phyloP scores from a whole-genome alignment of 2,113 vertebrate genomes.

The Hemichromis elongatus region DNA sequence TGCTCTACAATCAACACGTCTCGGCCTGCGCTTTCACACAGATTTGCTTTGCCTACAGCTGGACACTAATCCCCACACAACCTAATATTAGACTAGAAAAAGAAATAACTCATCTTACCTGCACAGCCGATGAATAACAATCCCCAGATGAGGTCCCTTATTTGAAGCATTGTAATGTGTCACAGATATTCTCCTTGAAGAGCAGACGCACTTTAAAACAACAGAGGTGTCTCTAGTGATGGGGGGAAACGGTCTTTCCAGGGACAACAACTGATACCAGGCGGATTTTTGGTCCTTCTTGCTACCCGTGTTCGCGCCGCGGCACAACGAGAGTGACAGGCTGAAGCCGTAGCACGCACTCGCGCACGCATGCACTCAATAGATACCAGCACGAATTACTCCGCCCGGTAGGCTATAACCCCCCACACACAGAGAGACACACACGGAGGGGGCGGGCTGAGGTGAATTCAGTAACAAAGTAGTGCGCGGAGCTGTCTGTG shows the following conservation, averaged over 20 bases:
- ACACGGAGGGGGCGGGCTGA: conserved; percentile 43
- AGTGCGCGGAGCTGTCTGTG: conserved; percentile 58
- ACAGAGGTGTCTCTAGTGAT: conserved; percentile 18
- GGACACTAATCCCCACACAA: background rate
- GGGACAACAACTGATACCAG: conserved; percentile 41
- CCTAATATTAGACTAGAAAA: background rate
- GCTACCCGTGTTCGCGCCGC: conserved; percentile 72
- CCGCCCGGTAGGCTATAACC: conserved; percentile 71
- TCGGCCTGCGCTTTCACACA: background rate
- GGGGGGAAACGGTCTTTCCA: conserved; percentile 6
- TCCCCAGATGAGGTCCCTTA: conserved; percentile 83
- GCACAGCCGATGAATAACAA: conserved; percentile 82
- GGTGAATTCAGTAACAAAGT: conserved; percentile 63
- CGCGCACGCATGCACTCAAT: conserved; percentile 58
- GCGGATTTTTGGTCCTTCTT: conserved; percentile 58
- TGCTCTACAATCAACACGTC: conserved; percentile 1
- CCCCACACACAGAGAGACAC: background rate
- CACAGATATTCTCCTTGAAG: conserved; percentile 70
- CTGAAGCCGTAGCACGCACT: conserved; percentile 82
- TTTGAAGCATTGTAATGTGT: conserved; percentile 85
- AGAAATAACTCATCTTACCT: conserved; percentile 74
- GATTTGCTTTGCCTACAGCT: background rate
- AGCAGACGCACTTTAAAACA: conserved; percentile 38
- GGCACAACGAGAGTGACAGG: conserved; percentile 88
- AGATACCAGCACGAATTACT: conserved; percentile 77